A percentile compares a stretch with the other conserved stretches of the same genome.
phyloP scores from a whole-genome alignment of 2,113 vertebrate genomes.

The Heterocephalus glaber region DNA sequence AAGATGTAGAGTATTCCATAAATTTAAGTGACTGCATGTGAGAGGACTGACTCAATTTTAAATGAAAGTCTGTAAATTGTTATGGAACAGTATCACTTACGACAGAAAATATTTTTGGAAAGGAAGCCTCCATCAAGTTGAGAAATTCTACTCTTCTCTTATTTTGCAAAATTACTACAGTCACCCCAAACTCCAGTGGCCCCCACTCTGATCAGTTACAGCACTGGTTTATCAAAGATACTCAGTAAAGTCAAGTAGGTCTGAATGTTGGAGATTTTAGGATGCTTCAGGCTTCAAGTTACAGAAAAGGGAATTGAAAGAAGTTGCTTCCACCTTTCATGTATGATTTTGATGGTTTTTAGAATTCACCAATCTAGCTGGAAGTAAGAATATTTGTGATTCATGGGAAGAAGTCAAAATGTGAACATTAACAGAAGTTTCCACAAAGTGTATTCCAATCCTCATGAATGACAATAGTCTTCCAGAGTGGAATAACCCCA shows the following conservation, averaged over 20 bases:
- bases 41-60: neutral
- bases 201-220: neutral
- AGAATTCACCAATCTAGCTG: neutral
- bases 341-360: neutral
- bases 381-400: too few relatives aligned
- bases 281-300: neutral
- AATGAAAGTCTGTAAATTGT: neutral
- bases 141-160: neutral
- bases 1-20: neutral
- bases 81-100: neutral
- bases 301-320: neutral
- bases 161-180: neutral
- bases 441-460: neutral
- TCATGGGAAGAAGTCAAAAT: neutral
- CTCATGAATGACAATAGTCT: neutral
- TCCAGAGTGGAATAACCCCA: neutral
- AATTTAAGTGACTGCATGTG: neutral
- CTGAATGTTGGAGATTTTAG: neutral
- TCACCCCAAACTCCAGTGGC: neutral
- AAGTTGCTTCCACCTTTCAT: neutral
- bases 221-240: neutral
- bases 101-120: neutral
- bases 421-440: neutral
- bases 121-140: neutral
- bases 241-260: neutral